Evolutionary conservation across 2,797 vertebrate species (phyloP).

Genomic region (Melanotaenia nigrans): DNA sequence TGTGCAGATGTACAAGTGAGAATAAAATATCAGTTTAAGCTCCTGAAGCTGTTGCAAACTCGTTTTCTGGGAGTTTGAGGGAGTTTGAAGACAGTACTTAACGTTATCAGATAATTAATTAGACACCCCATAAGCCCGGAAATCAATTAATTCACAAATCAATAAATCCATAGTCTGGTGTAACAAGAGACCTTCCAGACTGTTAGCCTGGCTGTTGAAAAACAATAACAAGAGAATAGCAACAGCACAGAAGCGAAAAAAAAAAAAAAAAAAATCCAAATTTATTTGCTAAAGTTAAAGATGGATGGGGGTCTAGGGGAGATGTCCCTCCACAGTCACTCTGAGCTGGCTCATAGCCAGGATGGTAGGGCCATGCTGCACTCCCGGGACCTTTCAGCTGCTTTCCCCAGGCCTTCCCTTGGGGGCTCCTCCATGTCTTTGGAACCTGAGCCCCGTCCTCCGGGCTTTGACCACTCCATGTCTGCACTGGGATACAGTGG

Average conservation of each 20-base stretch:
- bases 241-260: conserved; percentile 28
- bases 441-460: conserved; percentile 82
- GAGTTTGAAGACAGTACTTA: conserved; percentile 80
- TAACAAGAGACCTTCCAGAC: conserved; percentile 73
- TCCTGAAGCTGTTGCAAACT: conserved; percentile 43
- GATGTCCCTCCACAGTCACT: conserved; percentile 85
- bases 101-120: conserved; percentile 83
- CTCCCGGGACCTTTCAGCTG: conserved; percentile 82
- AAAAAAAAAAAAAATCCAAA: background rate
- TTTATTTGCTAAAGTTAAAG: conserved; percentile 45
- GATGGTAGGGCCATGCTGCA: conserved; percentile 84
- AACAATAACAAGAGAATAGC: conserved; percentile 68
- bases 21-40: conserved; percentile 37
- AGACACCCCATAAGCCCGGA: conserved; percentile 73
- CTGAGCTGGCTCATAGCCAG: conserved; percentile 83
- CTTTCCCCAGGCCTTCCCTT: conserved; percentile 84
- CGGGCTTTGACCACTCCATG: conserved; percentile 85
- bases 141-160: conserved; percentile 82
- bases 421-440: conserved; percentile 83
- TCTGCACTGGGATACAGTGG: conserved; percentile 85
- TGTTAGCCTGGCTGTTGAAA: conserved; percentile 55
- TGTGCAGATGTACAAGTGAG: conserved; percentile 60
- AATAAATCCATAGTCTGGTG: conserved; percentile 82
- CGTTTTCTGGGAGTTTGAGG: conserved; percentile 67
- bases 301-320: conserved; percentile 86